These are phyloP conservation scores for Neolamprologus tretocephalus DNA, from an alignment of 2,113 vertebrate species.

Conservation along the genomic window DNA sequence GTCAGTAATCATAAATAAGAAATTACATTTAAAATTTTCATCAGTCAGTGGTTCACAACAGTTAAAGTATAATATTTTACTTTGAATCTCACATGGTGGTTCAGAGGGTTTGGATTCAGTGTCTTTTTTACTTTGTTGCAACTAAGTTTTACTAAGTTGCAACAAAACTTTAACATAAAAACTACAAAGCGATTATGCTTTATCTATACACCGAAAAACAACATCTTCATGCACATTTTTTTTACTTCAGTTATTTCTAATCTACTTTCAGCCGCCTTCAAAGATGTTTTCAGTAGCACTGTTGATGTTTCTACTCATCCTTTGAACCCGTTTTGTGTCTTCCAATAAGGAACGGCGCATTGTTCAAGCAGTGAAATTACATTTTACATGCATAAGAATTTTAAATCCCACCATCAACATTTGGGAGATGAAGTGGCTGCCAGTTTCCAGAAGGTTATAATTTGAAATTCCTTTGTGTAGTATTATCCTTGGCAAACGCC, in stretches of 20 bases:
- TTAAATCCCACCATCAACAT: neutral
- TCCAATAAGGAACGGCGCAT: neutral
- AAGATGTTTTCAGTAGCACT: neutral
- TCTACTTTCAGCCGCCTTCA: neutral
- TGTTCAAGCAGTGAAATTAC: neutral
- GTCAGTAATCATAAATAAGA: neutral
- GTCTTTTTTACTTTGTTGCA: neutral
- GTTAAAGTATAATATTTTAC: neutral
- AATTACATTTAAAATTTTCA: neutral
- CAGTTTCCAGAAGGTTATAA: constrained; percentile 7
- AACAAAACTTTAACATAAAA: neutral
- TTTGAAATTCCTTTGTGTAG: constrained; percentile 12
- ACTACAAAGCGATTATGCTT: neutral
- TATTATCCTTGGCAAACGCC: neutral
- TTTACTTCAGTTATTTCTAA: neutral
- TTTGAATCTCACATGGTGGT: neutral
- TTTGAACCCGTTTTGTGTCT: neutral
- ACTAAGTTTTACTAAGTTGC: neutral
- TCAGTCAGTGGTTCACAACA: neutral
- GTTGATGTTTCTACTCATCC: neutral
- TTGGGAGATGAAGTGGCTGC: neutral
- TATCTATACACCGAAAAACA: rapidly evolving
- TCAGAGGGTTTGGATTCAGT: neutral
- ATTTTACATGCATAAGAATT: neutral
- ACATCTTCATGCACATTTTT: neutral